Base-by-base conservation (phyloP, 2,888 invertebrate species). In the Leucozona laternaria region DNA sequence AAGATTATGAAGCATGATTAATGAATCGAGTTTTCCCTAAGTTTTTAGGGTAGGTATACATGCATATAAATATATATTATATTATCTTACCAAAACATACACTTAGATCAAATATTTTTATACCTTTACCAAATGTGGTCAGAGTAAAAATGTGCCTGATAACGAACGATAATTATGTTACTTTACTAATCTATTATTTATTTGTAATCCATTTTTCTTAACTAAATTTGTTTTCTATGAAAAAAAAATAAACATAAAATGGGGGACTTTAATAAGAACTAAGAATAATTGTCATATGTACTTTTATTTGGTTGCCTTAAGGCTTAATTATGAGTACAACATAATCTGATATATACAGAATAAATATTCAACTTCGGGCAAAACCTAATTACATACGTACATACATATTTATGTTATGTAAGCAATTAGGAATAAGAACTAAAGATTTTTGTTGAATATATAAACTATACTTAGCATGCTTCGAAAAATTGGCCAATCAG, bases 1-100 rank as follows among this genome's bases (percentile, higher is more conserved):
- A n/a, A 28, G 10, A 55, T 55, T 55, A 31, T 55, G 55, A 28
- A 55, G 31, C 31, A 55, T 55, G 55, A 55, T 28, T 31, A 28
- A 55, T 55, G 31, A n/a, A 7, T 1, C 15, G 1, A 31, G 1
- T n/a, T 55, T 28, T 3, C 4, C 4, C n/a, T 55, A 13, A n/a
- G n/a, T 17, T 31, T 2, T 17, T 10, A 31, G 31, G 31, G 31
- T 31, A 31, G 28, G 28, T 5, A 5, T 5, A 28, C 28, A 7
- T 7, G 8, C 31, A 31, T 31, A n/a, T n/a, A n/a, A 31, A 31
- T 31, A 31, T 7, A 8, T 6, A 28, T 5, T 28, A 1, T 31
- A 31, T 31, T 31, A 5, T 8, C 31, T 31, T 7, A 31, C 31
- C 8, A 31, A 31, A n/a, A n/a, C n/a, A 31, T 31, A 31, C 6